Conservation (phyloP, 1,140 invertebrate species). For the Bacillus rossius region DNA sequence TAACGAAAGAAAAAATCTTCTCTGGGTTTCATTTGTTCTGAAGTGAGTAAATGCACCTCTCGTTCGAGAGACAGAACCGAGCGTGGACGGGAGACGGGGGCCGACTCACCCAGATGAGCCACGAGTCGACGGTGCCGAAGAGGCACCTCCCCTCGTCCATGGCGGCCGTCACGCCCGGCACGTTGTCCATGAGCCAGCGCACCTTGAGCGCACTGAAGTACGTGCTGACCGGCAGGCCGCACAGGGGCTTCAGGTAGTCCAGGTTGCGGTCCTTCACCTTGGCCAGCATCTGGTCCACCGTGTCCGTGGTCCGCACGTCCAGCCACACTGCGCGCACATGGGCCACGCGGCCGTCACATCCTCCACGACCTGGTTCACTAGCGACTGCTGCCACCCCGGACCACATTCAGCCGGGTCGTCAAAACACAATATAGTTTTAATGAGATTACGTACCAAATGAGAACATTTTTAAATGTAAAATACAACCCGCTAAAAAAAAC, state of each 20-base stretch:
- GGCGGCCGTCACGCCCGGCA: conserved; percentile 69
- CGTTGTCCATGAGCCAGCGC: conserved; percentile 90
- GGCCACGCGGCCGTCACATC: background rate
- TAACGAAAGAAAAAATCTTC: no score
- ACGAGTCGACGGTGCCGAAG: conserved; percentile 95
- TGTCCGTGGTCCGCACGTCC: conserved; percentile 79
- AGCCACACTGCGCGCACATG: conserved; percentile 61
- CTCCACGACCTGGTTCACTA: no score
- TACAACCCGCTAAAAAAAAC: background rate
- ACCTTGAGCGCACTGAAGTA: conserved; percentile 95
- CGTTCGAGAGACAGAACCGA: no score
- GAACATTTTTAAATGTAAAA: no score
- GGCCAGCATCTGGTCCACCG: conserved; percentile 73
- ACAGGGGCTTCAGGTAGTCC: conserved; percentile 69
- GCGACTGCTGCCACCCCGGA: no score
- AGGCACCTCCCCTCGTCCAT: conserved; percentile 68
- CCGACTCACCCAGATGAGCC: conserved; percentile 83
- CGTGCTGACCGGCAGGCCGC: conserved; percentile 90
- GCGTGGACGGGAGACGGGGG: no score
- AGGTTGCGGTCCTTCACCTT: conserved; percentile 67
- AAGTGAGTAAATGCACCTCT: no score
- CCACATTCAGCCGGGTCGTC: no score
- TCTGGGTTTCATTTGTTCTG: no score
- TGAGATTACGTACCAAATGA: no score
- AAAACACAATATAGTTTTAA: no score